A percentile compares a stretch with the other conserved stretches of the same genome.
These are phyloP conservation scores for Taenaris catops DNA, from an alignment of 2,888 invertebrate species.

Conservation along the genomic window DNA sequence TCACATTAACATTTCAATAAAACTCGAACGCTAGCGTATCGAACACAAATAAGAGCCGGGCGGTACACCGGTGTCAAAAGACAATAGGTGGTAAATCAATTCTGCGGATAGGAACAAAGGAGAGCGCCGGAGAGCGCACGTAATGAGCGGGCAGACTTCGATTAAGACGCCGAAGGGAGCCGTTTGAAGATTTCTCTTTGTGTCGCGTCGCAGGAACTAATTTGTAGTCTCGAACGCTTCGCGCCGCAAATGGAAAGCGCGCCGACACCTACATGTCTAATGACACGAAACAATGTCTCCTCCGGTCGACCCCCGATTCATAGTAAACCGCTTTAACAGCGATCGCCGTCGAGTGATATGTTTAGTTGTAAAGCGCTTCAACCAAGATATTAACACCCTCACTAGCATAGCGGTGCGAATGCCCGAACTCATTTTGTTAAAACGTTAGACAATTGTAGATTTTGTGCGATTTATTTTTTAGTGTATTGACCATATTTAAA, in stretches of 20 bases:
- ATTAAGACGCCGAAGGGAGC: constrained; percentile 49
- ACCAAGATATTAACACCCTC: too few relatives aligned
- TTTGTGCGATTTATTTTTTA: too few relatives aligned
- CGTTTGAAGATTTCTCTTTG: constrained; percentile 46
- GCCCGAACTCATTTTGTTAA: too few relatives aligned
- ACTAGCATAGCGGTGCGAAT: too few relatives aligned
- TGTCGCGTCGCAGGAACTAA: constrained; percentile 45
- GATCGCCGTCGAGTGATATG: too few relatives aligned
- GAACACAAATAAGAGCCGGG: constrained; percentile 39
- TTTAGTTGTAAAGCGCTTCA: too few relatives aligned
- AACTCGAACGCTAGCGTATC: constrained; percentile 35
- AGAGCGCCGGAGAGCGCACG: constrained; percentile 31
- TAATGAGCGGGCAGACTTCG: constrained; percentile 37
- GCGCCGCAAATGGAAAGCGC: constrained; percentile 50
- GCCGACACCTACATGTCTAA: constrained; percentile 48
- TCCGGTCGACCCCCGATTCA: constrained; percentile 28
- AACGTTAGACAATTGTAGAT: too few relatives aligned
- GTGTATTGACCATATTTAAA: too few relatives aligned
- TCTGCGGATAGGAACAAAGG: constrained; percentile 52
- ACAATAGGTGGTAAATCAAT: constrained; percentile 69
- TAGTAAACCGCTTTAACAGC: too few relatives aligned
- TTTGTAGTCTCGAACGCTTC: constrained; percentile 51
- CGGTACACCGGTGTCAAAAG: constrained; percentile 31
- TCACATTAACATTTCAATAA: constrained; percentile 53
- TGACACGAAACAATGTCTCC: constrained; percentile 46